phyloP scores from a whole-genome alignment of 2,113 vertebrate species.

The Python bivittatus region DNA sequence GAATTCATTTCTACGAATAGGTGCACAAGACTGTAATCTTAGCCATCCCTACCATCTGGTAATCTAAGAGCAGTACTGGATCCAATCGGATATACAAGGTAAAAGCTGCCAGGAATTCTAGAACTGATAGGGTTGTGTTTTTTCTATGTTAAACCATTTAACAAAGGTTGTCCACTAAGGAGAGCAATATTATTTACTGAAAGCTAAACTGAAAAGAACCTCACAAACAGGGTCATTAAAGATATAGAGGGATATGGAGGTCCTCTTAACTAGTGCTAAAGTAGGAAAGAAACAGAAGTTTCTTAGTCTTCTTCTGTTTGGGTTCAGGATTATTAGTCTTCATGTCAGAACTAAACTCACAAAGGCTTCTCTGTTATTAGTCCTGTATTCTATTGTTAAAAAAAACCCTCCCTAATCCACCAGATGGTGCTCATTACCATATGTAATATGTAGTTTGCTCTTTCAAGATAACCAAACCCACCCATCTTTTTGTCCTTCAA shows the following conservation, averaged over 20 bases:
- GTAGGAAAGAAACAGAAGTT: background rate
- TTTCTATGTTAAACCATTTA: background rate
- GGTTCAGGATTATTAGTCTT: background rate
- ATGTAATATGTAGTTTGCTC: background rate
- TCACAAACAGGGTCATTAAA: background rate
- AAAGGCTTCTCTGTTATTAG: background rate
- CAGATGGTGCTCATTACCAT: conserved; percentile 1
- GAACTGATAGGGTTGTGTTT: background rate
- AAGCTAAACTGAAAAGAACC: background rate
- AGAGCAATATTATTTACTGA: background rate
- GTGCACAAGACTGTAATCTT: background rate
- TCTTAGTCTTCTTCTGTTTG: fast-evolving
- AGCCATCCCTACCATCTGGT: background rate
- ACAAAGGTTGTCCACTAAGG: background rate
- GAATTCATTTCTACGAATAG: background rate
- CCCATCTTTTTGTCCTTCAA: background rate
- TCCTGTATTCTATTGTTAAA: background rate
- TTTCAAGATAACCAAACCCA: background rate
- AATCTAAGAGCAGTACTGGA: background rate
- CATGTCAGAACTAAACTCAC: background rate
- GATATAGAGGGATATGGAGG: background rate
- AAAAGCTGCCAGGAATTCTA: background rate
- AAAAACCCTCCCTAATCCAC: background rate
- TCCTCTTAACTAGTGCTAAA: background rate
- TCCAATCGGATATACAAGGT: background rate